Evolutionary conservation across 1,140 invertebrate genomes (phyloP).

Genomic region (Macrotrachela quadricornifera): DNA sequence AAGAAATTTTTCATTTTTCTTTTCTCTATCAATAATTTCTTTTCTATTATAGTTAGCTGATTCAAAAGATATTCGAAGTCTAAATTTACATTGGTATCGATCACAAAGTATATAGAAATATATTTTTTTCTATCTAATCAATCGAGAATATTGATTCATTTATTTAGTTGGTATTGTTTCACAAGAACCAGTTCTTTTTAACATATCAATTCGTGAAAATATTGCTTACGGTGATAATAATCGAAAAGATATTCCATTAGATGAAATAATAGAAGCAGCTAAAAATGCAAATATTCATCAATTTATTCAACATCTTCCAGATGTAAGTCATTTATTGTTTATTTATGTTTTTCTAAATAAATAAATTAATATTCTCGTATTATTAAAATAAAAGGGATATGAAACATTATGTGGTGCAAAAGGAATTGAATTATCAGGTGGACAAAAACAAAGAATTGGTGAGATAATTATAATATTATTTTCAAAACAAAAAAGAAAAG

Average conservation of each 20-base stretch:
- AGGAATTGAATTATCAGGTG: slow-evolving; percentile 23
- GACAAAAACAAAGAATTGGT: slow-evolving; percentile 24
- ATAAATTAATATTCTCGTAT: slow-evolving; percentile 12
- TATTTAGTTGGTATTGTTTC: slow-evolving; percentile 73
- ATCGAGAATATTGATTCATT: slow-evolving; percentile 21
- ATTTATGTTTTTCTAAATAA: too few relatives aligned
- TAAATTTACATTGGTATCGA: slow-evolving; percentile 60
- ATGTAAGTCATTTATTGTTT: slow-evolving; percentile 11
- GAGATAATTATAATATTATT: too few relatives aligned
- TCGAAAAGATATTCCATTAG: slow-evolving; percentile 34
- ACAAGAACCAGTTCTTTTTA: slow-evolving; percentile 92
- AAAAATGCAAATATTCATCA: slow-evolving; percentile 63
- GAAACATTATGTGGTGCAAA: slow-evolving; percentile 22
- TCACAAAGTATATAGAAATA: slow-evolving; percentile 36
- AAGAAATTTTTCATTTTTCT: slow-evolving; percentile 46
- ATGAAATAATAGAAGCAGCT: slow-evolving; percentile 55
- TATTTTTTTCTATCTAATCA: neutral
- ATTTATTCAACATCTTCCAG: slow-evolving; percentile 42
- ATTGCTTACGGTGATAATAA: slow-evolving; percentile 66
- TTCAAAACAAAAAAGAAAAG: too few relatives aligned
- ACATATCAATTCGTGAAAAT: slow-evolving; percentile 82
- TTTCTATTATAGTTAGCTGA: slow-evolving; percentile 42
- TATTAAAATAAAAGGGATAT: slow-evolving; percentile 26
- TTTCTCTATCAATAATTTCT: too few relatives aligned
- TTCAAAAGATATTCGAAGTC: slow-evolving; percentile 36